Base-by-base conservation (phyloP, 2,888 invertebrate genomes). In the Eurytoma adleriae region DNA sequence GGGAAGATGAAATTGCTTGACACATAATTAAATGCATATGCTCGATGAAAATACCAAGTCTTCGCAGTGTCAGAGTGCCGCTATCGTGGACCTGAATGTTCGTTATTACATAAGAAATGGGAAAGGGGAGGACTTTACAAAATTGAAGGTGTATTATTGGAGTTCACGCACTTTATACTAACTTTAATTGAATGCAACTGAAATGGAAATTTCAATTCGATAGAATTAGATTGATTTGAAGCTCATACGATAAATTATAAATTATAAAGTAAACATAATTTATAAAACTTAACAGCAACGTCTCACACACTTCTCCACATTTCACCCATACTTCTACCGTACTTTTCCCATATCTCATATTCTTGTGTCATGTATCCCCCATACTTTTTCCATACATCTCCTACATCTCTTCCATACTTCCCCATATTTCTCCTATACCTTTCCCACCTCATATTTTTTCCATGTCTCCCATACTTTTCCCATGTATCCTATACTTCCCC, bases 71-170 rank as follows among this genome's bases (percentile, higher is more conserved):
- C 59, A 40, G 27, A 52, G 16, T 52, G 40, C 16, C 27, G 12
- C n/a, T n/a, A n/a, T n/a, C n/a, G n/a, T 61, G 48, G n/a, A n/a
- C n/a, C 52, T 62, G 16, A 24, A n/a, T 59, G 12, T 56, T 40
- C n/a, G 24, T 62, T 76, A 76, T 64, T 70, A 68, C 70, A 27
- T 70, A 48, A 14, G 57, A 10, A 77, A 27, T 70, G 54, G n/a
- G 56, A 5, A n/a, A 54, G 14, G n/a, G 5, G 61, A n/a, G 5
- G n/a, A 52, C 76, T 69, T 76, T 69, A 54, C 62, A 76, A 69
- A 76, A 69, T 69, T 68, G 61, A 69, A 62, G n/a, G 56, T 48
- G 62, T 70, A 66, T 77, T 77, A 56, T 77, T 48, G 48, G 77
- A 77, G 56, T 64, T 56, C 56, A 70, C 77, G 56, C 24, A 54